A percentile compares a stretch with the other conserved stretches of the same genome.
Evolutionary conservation across 1,140 invertebrate genomes (phyloP).

Genomic region (Pogonognathellus flavescens): DNA sequence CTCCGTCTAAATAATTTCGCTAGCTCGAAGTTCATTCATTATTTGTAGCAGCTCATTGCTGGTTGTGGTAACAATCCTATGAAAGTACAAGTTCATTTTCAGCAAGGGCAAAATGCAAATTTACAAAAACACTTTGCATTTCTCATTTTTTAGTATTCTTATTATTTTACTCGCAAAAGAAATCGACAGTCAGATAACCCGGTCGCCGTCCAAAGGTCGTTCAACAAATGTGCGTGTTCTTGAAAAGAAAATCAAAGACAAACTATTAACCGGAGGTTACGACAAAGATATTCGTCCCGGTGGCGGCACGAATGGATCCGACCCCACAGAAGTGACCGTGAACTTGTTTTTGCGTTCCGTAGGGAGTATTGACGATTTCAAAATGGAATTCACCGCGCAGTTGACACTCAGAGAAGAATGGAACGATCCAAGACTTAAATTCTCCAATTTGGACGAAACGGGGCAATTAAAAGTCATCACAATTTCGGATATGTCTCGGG

Average conservation of each 20-base stretch:
- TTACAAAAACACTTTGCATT: too few relatives aligned
- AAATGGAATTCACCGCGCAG: slow-evolving; percentile 76
- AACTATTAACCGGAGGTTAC: neutral
- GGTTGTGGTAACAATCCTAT: too few relatives aligned
- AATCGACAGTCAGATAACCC: too few relatives aligned
- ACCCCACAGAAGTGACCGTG: slow-evolving; percentile 86
- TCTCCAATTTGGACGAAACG: neutral
- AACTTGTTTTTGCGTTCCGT: slow-evolving; percentile 96
- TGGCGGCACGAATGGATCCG: neutral
- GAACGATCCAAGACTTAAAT: slow-evolving; percentile 24
- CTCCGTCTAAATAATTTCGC: too few relatives aligned
- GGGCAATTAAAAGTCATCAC: slow-evolving; percentile 69
- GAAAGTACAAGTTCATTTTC: too few relatives aligned
- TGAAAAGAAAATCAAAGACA: slow-evolving; percentile 4
- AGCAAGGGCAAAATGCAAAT: too few relatives aligned
- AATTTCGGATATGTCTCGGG: slow-evolving; percentile 69
- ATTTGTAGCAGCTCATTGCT: too few relatives aligned
- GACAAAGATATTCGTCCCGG: slow-evolving; percentile 15
- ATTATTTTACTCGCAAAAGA: too few relatives aligned
- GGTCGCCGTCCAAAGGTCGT: too few relatives aligned
- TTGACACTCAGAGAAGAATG: slow-evolving; percentile 42
- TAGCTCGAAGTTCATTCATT: too few relatives aligned
- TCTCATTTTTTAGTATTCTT: too few relatives aligned
- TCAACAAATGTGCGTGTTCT: neutral
- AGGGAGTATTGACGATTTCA: slow-evolving; percentile 96